Evolutionary conservation across 1,140 invertebrate genomes (phyloP).

Genomic region (Eumeta japonica): DNA sequence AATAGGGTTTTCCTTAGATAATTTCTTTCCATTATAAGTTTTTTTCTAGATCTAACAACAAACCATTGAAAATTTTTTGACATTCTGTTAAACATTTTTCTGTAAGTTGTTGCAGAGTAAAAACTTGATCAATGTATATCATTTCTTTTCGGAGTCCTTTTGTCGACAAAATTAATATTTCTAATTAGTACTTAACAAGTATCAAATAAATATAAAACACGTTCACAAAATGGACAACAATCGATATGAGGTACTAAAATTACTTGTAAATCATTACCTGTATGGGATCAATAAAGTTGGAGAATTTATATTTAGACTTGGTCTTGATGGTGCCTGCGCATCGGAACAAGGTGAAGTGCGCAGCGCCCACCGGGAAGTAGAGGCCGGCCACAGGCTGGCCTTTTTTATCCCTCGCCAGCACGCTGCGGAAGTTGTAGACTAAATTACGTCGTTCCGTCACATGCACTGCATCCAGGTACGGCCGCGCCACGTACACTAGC

Average conservation of each 20-base stretch:
- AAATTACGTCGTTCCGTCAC: conserved; percentile 86
- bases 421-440: conserved; percentile 82
- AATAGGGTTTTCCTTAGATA: no score
- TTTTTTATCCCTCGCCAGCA: conserved; percentile 76
- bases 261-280: not conserved
- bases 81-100: no score
- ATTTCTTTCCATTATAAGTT: no score
- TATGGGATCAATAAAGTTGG: conserved; percentile 24
- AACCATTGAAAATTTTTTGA: no score
- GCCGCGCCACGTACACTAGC: conserved; percentile 74
- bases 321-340: conserved; percentile 30
- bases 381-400: conserved; percentile 78
- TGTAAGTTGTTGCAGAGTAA: no score
- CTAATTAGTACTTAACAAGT: not conserved
- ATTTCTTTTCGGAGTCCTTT: no score
- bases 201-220: not conserved
- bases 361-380: conserved; percentile 65
- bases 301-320: conserved; percentile 45
- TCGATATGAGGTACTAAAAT: not conserved
- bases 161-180: no score
- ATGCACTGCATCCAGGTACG: conserved; percentile 78
- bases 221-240: not conserved
- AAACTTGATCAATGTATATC: no score
- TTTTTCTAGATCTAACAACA: no score
- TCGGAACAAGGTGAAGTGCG: conserved; percentile 42